These are phyloP conservation scores for Nasalis larvatus DNA, from an alignment of 2,113 vertebrate genomes.

Conservation along the genomic window DNA sequence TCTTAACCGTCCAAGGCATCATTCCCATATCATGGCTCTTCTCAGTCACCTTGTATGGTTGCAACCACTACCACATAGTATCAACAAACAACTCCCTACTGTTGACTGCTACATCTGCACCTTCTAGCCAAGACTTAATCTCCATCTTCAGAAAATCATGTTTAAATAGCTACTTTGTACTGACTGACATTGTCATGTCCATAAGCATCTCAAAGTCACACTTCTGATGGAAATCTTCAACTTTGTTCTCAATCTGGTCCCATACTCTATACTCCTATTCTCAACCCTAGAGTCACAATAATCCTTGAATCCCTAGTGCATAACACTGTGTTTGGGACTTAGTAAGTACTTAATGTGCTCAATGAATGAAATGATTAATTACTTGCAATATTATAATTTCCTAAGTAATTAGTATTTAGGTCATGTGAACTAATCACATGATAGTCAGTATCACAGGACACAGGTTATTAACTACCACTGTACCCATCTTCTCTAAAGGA, in stretches of 20 bases:
- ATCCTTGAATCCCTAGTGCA: neutral
- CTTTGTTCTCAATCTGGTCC: neutral
- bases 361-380: neutral
- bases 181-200: neutral
- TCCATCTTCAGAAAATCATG: neutral
- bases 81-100: neutral
- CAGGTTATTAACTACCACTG: neutral
- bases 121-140: neutral
- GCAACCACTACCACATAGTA: neutral
- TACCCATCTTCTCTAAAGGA: neutral
- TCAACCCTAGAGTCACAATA: neutral
- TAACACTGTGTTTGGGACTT: neutral
- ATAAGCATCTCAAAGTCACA: neutral
- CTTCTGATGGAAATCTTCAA: neutral
- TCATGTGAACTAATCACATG: neutral
- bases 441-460: neutral
- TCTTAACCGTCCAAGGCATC: neutral
- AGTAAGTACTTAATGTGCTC: neutral
- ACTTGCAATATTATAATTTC: neutral
- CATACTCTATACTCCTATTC: neutral
- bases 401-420: neutral
- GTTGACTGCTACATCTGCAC: neutral
- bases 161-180: neutral
- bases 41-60: neutral
- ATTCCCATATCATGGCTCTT: neutral